Conservation (phyloP, 2,797 vertebrate genomes). For the Pachyuromys duprasi region DNA sequence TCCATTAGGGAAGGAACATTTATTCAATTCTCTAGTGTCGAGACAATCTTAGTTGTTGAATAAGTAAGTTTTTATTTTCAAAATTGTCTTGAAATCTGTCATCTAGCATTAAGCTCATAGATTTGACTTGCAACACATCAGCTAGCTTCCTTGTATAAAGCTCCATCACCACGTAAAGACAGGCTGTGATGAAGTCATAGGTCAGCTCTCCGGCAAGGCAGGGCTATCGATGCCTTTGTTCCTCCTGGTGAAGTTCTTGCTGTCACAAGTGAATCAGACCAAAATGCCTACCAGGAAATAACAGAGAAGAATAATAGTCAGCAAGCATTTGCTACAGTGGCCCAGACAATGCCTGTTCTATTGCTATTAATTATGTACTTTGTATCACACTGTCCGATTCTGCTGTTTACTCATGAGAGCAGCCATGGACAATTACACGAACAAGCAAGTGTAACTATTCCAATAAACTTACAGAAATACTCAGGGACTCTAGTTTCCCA, state of each 20-base stretch:
- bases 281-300: background rate
- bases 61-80: background rate
- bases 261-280: background rate
- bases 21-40: background rate
- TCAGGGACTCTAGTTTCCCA: background rate
- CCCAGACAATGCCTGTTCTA: background rate
- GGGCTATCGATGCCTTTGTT: background rate
- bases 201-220: background rate
- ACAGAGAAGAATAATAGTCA: no score
- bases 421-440: background rate
- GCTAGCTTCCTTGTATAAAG: conserved; percentile 13
- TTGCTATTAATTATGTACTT: background rate
- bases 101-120: background rate
- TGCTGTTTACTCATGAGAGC: background rate
- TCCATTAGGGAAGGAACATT: background rate
- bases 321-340: background rate
- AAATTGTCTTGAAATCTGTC: conserved; percentile 22
- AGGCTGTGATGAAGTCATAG: background rate
- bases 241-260: background rate
- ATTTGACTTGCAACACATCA: background rate
- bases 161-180: background rate
- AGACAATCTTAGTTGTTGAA: background rate
- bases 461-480: background rate
- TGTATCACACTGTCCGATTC: background rate
- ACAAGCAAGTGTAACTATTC: background rate